These are phyloP conservation scores for Otus scops DNA, from an alignment of 2,797 vertebrate species.

Conservation along the genomic window DNA sequence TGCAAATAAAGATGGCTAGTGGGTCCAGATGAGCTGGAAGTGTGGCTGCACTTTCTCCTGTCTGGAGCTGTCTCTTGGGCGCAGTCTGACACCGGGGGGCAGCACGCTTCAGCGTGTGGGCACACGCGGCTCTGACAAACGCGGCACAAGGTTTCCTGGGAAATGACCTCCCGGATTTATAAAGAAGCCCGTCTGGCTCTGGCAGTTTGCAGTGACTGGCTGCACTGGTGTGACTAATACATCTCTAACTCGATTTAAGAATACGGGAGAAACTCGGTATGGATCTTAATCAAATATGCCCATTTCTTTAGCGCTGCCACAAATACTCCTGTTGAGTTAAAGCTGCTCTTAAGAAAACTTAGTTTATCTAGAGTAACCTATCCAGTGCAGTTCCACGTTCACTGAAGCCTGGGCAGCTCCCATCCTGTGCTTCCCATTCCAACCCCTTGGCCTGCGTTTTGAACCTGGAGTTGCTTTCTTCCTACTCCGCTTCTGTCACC, in stretches of 20 bases:
- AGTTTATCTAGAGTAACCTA: background rate
- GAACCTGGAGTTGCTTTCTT: background rate
- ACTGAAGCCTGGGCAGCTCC: background rate
- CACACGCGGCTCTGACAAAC: fast-evolving
- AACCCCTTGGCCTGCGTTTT: background rate
- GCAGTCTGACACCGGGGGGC: background rate
- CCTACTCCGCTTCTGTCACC: background rate
- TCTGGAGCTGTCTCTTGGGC: fast-evolving
- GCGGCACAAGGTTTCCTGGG: background rate
- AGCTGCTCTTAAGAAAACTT: background rate
- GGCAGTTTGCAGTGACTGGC: background rate
- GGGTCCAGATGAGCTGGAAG: background rate
- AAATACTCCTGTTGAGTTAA: background rate
- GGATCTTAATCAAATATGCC: background rate
- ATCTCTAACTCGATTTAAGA: background rate
- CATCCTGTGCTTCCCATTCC: background rate
- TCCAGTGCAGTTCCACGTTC: background rate
- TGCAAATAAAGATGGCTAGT: background rate
- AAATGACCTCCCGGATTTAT: fast-evolving
- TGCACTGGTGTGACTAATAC: fast-evolving
- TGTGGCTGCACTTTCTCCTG: background rate
- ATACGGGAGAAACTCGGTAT: background rate
- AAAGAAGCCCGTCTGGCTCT: fast-evolving
- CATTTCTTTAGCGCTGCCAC: background rate
- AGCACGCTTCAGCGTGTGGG: background rate